Evolutionary conservation across 2,888 invertebrate species (phyloP), one percentile per base, ranked within the genome.

Genomic region (Oeneis ivallda): DNA sequence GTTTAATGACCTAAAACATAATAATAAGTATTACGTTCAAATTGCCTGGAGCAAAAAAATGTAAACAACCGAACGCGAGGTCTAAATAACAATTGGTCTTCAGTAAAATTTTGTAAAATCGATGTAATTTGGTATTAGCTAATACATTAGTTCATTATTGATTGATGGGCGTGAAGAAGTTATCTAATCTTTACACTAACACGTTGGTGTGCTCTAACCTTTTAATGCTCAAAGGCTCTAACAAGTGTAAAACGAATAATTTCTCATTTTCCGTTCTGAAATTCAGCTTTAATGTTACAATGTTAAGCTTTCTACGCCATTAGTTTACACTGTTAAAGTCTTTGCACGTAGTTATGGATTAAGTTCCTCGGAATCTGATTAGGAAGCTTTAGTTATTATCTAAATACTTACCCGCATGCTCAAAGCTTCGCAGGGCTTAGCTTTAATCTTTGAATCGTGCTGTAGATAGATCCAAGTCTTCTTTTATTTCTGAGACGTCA

Each of bases 331-430:
- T 41, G 58, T 64, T 32, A 26, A 53, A 59, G 54, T 56, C 66
- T 66, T 50, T 60, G 47, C 60, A 60, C 49, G 43, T 59, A 65
- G 61, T 61, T 41, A 65, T 50, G 43, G 62, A 43, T 68, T 54
- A 62, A 59, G 58, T 68, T 61, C 39, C 26, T 58, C 52, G 47
- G 52, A 56, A 50, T 54, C 62, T 62, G 65, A 65, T 69, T 61
- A 69, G 39, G 56, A 54, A 65, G 52, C 59, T 65, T 61, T 62
- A 65, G 61, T 53, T 69, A 45, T 57, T 62, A 63, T 62, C 65
- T 67, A 61, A 69, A 57, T 62, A 57, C n/a, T n/a, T n/a, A n/a
- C 65, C 56, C 67, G 61, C 65, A 65, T 61, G 65, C 59, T 60
- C 59, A 60, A 59, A 69, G 67, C 65, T 63, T 45, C 47, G 32